These are phyloP conservation scores for Lordiphosa stackelbergi DNA, from an alignment of 1,140 invertebrate species.

Conservation along the genomic window DNA sequence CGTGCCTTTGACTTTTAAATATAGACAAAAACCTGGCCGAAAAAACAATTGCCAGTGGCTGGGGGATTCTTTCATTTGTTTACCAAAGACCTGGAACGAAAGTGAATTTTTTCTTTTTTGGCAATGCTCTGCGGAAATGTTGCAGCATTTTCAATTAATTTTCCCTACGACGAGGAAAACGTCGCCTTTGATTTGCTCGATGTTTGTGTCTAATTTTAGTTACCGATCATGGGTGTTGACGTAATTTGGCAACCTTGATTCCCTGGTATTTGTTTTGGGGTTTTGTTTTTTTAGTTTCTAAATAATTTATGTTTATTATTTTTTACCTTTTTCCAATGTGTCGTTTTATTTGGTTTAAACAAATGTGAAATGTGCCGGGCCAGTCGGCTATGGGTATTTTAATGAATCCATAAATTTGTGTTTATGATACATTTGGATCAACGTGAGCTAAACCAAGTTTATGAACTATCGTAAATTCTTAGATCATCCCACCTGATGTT, in stretches of 20 bases:
- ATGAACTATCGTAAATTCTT: constrained; percentile 46
- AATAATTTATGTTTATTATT: constrained; percentile 74
- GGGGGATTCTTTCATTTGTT: constrained; percentile 23
- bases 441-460: constrained; percentile 30
- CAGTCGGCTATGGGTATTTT: constrained; percentile 47
- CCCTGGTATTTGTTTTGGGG: constrained; percentile 22
- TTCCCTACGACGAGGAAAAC: constrained; percentile 45
- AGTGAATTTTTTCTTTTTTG: constrained; percentile 45
- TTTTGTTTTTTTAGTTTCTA: constrained; percentile 35
- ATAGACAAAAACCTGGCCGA: constrained; percentile 47
- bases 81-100: constrained; percentile 34
- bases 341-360: constrained; percentile 65
- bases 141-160: constrained; percentile 58
- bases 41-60: constrained; percentile 48
- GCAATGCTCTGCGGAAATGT: constrained; percentile 63
- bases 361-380: constrained; percentile 43
- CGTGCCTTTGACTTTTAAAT: constrained; percentile 69
- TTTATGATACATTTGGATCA: constrained; percentile 49
- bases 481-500: constrained; percentile 30
- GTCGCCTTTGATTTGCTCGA: constrained; percentile 68
- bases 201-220: constrained; percentile 53
- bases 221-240: constrained; percentile 64
- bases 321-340: constrained; percentile 72
- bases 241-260: constrained; percentile 75
- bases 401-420: constrained; percentile 61